Conservation (phyloP, 2,888 invertebrate genomes). For the Brenthis hecate region DNA sequence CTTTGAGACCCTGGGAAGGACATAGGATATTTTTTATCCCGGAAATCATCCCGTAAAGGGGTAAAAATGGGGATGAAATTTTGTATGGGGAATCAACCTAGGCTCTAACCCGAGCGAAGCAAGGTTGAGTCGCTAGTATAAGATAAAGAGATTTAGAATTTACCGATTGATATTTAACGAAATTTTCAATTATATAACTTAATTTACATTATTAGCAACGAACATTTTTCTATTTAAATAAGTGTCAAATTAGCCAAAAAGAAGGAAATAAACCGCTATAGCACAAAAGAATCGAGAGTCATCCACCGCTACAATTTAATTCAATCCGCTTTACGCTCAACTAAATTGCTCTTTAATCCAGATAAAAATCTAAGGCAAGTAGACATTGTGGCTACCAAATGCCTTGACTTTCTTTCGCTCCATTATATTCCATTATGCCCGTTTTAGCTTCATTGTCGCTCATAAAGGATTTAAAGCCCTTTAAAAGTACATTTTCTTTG, state of each 20-base stretch:
- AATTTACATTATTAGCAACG: not conserved
- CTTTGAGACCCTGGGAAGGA: too few relatives aligned
- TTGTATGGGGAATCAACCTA: too few relatives aligned
- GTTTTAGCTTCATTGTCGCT: constrained; percentile 37
- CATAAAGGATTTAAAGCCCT: constrained; percentile 38
- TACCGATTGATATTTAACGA: too few relatives aligned
- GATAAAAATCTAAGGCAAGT: constrained; percentile 37
- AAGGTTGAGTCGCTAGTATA: too few relatives aligned
- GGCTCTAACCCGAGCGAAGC: too few relatives aligned
- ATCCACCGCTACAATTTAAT: constrained; percentile 22
- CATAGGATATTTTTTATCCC: too few relatives aligned
- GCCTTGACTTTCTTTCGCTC: constrained; percentile 36
- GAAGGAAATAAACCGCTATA: not conserved
- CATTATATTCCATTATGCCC: constrained; percentile 40
- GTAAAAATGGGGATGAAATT: too few relatives aligned
- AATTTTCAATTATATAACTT: too few relatives aligned
- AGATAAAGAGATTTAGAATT: too few relatives aligned
- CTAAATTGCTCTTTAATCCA: constrained; percentile 35
- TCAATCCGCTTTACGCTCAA: constrained; percentile 30
- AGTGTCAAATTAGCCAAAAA: not conserved
- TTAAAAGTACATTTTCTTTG: constrained; percentile 38
- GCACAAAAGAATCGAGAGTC: constrained; percentile 11
- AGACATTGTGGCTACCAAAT: constrained; percentile 34
- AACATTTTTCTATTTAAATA: not conserved
- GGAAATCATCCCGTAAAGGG: too few relatives aligned